Conservation (phyloP, 2,113 vertebrate species). For the Mirounga angustirostris region DNA sequence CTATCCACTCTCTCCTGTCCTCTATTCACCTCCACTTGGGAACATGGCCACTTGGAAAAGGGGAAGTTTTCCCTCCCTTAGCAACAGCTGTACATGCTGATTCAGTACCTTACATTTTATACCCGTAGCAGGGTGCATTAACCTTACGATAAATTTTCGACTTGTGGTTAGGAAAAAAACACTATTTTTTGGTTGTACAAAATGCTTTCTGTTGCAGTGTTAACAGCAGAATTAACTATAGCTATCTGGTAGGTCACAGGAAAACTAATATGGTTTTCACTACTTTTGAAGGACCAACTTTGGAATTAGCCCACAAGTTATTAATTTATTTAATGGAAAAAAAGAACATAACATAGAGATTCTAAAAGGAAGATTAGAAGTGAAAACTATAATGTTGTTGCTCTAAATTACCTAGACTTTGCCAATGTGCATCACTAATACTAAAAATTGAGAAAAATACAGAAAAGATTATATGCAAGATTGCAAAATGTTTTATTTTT, state of each 20-base stretch:
- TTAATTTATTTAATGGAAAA: constrained; percentile 27
- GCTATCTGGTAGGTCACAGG: background rate
- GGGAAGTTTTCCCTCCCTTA: constrained; percentile 29
- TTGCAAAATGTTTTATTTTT: constrained; percentile 28
- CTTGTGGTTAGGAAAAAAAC: background rate
- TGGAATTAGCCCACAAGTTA: constrained; percentile 3
- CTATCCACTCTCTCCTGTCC: constrained; percentile 62
- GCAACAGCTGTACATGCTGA: constrained; percentile 67
- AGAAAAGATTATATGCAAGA: background rate
- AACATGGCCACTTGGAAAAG: constrained; percentile 68
- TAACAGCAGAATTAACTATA: background rate
- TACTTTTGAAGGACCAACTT: constrained; percentile 18
- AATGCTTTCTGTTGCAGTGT: constrained; percentile 18
- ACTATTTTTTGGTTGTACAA: constrained; percentile 2
- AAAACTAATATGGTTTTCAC: constrained; percentile 7
- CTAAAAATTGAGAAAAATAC: constrained; percentile 48
- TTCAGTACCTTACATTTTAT: constrained; percentile 51
- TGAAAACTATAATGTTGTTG: background rate
- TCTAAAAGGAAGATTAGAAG: background rate
- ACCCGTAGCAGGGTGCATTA: background rate
- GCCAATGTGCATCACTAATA: background rate
- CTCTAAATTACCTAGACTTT: background rate
- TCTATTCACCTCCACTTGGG: constrained; percentile 79
- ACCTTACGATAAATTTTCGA: constrained; percentile 40
- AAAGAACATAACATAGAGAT: background rate